Base-by-base conservation (phyloP, 1,140 invertebrate species). In the Melipona quadrifasciata region DNA sequence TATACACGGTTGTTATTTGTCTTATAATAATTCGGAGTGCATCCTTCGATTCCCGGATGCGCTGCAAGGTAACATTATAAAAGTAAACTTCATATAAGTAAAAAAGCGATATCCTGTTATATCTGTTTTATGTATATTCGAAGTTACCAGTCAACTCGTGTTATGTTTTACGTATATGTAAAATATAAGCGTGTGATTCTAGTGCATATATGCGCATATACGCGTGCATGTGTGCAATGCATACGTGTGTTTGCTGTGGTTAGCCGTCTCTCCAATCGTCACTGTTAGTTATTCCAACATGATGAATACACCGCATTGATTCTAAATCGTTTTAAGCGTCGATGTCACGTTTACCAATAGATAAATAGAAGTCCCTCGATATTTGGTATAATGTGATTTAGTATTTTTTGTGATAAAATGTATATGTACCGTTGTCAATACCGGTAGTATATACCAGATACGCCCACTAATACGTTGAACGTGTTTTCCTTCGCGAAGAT, bases 391-490 rank as follows among this genome's bases (percentile, higher is more conserved):
- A 47, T 21, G 12, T 27, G 51, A 68, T n/a, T 67, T 39, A 47
- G 5, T 65, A 58, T 73, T 31, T 67, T 64, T 31, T 55, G 16
- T 73, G 31, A 71, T 58, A 73, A 84, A 84, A 80, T 84, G 67
- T 31, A 12, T 65, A 55, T 34, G 19, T 57, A 39, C 53, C 55
- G 34, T 39, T 82, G 57, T 80, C 80, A 65, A 67, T 64, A 70
- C 80, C 86, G 83, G 67, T 58, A 64, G 71, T 51, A 27, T 58
- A 51, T 81, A 82, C 81, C 58, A 64, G 75, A 73, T 47, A 89
- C 86, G 87, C 75, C 84, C 53, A 84, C 72, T 2, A 17, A 73
- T 31, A 19, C 19, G 8, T 64, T 61, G 51, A 57, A 12, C 17
- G 24, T 1, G 16, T 61, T 71, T 79, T 39, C 34, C 88, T 75